These are phyloP conservation scores for Cebidichthys violaceus DNA, from an alignment of 2,113 vertebrate genomes.

Conservation along the genomic window DNA sequence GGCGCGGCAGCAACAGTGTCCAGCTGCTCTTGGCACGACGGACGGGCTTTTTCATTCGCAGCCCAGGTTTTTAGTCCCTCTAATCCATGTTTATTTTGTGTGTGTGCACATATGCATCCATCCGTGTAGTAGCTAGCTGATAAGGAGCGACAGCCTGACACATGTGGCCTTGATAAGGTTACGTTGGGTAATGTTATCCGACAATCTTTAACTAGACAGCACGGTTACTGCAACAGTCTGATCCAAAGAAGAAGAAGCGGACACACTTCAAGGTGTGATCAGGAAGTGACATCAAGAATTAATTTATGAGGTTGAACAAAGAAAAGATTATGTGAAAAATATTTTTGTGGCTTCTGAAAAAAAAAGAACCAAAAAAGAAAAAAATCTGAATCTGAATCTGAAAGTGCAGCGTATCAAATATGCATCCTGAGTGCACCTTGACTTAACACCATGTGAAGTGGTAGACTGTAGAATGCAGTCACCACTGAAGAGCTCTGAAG, in stretches of 20 bases:
- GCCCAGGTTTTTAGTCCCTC: slow-evolving; percentile 30
- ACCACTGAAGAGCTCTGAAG: slow-evolving; percentile 25
- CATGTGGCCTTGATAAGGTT: slow-evolving; percentile 69
- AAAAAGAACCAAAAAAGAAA: background rate
- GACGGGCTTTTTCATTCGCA: slow-evolving; percentile 7
- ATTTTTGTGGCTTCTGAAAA: background rate
- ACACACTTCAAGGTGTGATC: background rate
- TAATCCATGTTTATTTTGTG: slow-evolving; percentile 43
- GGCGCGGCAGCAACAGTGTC: background rate
- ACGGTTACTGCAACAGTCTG: background rate
- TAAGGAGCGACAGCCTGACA: slow-evolving; percentile 68
- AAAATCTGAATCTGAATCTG: background rate
- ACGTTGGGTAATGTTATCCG: slow-evolving; percentile 61
- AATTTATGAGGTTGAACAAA: background rate
- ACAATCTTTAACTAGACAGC: slow-evolving; percentile 66
- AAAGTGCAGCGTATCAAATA: slow-evolving; percentile 43
- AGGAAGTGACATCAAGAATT: background rate
- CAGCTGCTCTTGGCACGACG: slow-evolving; percentile 23
- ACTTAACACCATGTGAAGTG: background rate
- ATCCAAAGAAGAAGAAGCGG: background rate
- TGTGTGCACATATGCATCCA: slow-evolving; percentile 46
- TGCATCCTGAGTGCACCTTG: slow-evolving; percentile 30
- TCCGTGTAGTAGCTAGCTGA: slow-evolving; percentile 49
- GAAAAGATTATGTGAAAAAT: fast-evolving
- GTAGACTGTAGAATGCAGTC: background rate